Percentiles rank a stretch among this genome's conserved stretches.
Conservation (phyloP, 2,113 vertebrate species). For the Misgurnus mizolepis region DNA sequence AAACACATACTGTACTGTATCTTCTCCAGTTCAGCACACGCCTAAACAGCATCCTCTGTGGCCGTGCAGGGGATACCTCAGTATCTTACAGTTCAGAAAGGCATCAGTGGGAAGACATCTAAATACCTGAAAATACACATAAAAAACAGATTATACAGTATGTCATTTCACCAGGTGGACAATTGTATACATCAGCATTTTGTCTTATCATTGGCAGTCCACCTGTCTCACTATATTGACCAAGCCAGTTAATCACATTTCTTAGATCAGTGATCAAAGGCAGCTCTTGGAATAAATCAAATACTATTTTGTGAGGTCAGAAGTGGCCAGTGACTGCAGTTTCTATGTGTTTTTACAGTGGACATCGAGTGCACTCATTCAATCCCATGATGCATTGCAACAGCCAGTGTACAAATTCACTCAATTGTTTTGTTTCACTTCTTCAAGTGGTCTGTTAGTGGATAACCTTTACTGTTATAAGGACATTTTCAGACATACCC, state of each 20-base stretch:
- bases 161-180: too few species aligned
- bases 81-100: constrained; percentile 51
- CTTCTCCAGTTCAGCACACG: constrained; percentile 52
- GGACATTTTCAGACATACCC: too few species aligned
- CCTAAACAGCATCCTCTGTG: constrained; percentile 47
- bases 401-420: too few species aligned
- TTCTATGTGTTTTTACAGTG: too few species aligned
- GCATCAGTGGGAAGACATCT: constrained; percentile 57
- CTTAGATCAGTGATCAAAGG: constrained; percentile 19
- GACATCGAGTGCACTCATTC: too few species aligned
- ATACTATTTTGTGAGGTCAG: neutral
- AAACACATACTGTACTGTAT: constrained; percentile 50
- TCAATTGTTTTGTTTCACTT: too few species aligned
- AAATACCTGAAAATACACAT: constrained; percentile 54
- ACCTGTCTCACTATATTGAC: neutral
- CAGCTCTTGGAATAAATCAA: neutral
- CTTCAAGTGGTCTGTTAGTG: too few species aligned
- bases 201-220: neutral
- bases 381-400: too few species aligned
- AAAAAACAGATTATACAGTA: too few species aligned
- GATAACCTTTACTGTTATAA: too few species aligned
- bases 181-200: too few species aligned
- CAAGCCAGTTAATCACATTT: constrained; percentile 18
- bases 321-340: too few species aligned
- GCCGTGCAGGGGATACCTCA: constrained; percentile 56